These are phyloP conservation scores for Neoaliturus tenellus DNA, from an alignment of 2,888 invertebrate species.

Conservation along the genomic window DNA sequence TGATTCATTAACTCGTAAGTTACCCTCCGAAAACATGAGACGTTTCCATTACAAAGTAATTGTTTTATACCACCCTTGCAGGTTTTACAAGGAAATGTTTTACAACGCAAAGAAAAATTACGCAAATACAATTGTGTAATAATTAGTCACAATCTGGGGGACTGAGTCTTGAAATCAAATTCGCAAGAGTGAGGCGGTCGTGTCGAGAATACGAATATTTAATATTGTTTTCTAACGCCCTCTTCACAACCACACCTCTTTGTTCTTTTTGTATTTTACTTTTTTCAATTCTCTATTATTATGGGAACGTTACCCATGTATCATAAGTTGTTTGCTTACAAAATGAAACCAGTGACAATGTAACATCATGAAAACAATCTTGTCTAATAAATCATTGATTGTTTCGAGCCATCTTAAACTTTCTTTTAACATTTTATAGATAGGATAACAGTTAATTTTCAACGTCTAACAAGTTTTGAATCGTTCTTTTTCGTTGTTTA, in stretches of 20 bases:
- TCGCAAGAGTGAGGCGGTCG: not conserved
- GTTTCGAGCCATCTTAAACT: too few relatives aligned
- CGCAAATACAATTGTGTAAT: not conserved
- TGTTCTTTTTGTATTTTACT: not conserved
- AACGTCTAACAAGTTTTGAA: too few relatives aligned
- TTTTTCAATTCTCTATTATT: too few relatives aligned
- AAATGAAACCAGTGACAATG: too few relatives aligned
- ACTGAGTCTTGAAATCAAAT: conserved; percentile 15
- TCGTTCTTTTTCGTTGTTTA: too few relatives aligned
- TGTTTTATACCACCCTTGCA: not conserved
- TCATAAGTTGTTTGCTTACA: too few relatives aligned
- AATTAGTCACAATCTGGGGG: not conserved
- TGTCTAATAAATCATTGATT: too few relatives aligned
- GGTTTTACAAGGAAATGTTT: not conserved
- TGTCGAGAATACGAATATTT: conserved; percentile 10
- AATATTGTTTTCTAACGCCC: conserved; percentile 30
- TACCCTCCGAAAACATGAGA: not conserved
- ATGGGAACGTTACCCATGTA: too few relatives aligned
- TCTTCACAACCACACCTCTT: not conserved
- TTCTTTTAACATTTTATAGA: too few relatives aligned
- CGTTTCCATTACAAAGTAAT: not conserved
- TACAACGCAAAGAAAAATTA: not conserved
- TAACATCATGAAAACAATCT: too few relatives aligned
- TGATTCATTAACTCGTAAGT: too few relatives aligned
- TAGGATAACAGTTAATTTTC: too few relatives aligned